phyloP scores from a whole-genome alignment of 2,888 invertebrate genomes.

The Synanthedon tipuliformis region DNA sequence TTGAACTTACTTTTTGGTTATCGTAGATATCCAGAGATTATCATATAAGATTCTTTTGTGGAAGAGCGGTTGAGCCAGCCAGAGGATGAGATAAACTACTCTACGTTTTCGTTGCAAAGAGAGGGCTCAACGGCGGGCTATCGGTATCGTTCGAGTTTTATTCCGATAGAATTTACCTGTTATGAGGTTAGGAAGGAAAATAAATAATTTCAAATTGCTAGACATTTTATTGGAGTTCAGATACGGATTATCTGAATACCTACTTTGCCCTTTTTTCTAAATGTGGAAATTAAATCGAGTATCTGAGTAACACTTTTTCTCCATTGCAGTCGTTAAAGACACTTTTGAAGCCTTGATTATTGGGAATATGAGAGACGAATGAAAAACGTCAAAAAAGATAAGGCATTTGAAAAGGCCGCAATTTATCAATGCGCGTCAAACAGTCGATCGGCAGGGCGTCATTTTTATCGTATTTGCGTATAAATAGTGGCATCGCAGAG shows the following conservation, averaged over 20 bases:
- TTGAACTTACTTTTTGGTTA: constrained; percentile 7
- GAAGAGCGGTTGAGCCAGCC: constrained; percentile 20
- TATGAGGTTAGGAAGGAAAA: constrained; percentile 17
- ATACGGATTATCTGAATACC: too few relatives aligned
- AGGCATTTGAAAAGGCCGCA: constrained; percentile 57
- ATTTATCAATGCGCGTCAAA: constrained; percentile 69
- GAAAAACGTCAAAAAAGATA: constrained; percentile 36
- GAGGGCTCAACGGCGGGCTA: constrained; percentile 54
- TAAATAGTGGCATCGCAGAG: constrained; percentile 65
- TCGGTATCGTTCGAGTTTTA: constrained; percentile 38
- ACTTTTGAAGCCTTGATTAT: constrained; percentile 24
- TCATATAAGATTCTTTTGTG: constrained; percentile 51
- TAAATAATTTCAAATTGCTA: too few relatives aligned
- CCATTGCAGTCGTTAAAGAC: constrained; percentile 22
- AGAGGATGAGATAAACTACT: constrained; percentile 57
- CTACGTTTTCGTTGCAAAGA: constrained; percentile 61
- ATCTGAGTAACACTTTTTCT: not conserved
- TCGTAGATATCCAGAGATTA: constrained; percentile 44
- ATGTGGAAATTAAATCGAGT: constrained; percentile 4
- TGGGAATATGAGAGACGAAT: constrained; percentile 27
- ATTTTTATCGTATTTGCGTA: constrained; percentile 70
- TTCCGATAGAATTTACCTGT: constrained; percentile 57
- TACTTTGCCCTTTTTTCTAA: too few relatives aligned
- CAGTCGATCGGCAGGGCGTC: constrained; percentile 65
- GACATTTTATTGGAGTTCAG: too few relatives aligned